Evolutionary conservation across 2,888 invertebrate species (phyloP).

Genomic region (Drosophila hamatofila): DNA sequence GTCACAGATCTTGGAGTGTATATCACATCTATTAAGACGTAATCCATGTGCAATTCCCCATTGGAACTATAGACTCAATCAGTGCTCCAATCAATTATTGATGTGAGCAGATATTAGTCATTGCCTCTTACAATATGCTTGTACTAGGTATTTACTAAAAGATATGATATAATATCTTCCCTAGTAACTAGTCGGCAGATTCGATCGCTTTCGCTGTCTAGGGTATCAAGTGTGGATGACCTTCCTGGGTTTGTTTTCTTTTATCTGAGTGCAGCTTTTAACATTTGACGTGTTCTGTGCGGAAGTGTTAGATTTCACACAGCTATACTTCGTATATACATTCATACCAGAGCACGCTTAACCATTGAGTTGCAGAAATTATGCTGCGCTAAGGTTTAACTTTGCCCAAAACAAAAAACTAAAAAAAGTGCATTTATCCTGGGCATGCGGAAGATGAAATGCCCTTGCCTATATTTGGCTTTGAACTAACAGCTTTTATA

Average conservation of each 20-base stretch:
- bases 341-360: conserved; percentile 1
- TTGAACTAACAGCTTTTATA: background rate
- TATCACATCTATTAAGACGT: no score
- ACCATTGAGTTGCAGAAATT: conserved; percentile 39
- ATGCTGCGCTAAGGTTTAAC: conserved; percentile 50
- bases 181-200: no score
- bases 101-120: no score
- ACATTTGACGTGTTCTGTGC: conserved; percentile 23
- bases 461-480: background rate
- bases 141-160: no score
- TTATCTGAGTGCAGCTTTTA: background rate
- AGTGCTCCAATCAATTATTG: no score
- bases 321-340: conserved; percentile 10
- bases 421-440: background rate
- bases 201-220: background rate
- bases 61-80: no score
- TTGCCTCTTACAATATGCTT: no score
- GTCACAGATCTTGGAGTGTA: no score
- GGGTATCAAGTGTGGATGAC: conserved; percentile 26
- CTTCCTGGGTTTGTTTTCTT: no score
- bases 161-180: no score
- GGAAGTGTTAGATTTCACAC: conserved; percentile 57
- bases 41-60: no score
- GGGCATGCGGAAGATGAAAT: background rate
- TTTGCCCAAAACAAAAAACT: background rate